Base-by-base conservation (phyloP, 2,113 vertebrate genomes). In the Willisornis vidua region DNA sequence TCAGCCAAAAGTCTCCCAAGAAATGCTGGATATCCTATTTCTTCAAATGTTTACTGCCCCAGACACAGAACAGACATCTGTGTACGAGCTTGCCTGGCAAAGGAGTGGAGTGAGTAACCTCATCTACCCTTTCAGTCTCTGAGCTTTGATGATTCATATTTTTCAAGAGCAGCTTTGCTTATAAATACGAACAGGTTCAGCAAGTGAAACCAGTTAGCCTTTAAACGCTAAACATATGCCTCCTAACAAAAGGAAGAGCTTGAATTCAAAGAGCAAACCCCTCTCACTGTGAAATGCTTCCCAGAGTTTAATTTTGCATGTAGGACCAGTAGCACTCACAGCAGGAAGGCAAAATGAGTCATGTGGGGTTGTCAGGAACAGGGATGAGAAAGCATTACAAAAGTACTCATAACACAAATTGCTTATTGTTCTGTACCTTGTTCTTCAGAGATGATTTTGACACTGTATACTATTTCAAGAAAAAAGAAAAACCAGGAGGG, bases 171-270 rank as follows among this genome's bases (percentile, higher is more conserved):
- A 84, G 52, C 26, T 97, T 92, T 92, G 76, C 88, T 93, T 95
- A 72, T 90, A 95, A 96, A 94, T 67, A 93, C 82, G 80, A 96
- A 73, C 88, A 87, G 86, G 96, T 96, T 90, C 87, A 95, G 61
- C 96, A 75, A 90, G 94, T 70, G 83, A 89, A 96, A 93, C 96
- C 86, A 72, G 88, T 85, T 59, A 81, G n/a, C 37, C 45, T 90
- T 84, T 89, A 84, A 92, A 78, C 62, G 82, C 52, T 55, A 68
- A 86, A 72, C 0, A 0, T 48, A 31, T 28, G 52, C 31, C 55
- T 90, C 88, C 41, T 70, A 81, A 96, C 68, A 95, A 93, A 94
- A 86, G 79, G 80, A 91, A 94, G 86, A 78, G 68, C 86, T 95
- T n/a, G 57, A 78, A 85, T 48, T 58, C 76, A 92, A 89, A 90